Base-by-base conservation (phyloP, 2,113 vertebrate species). In the Corapipo altera region DNA sequence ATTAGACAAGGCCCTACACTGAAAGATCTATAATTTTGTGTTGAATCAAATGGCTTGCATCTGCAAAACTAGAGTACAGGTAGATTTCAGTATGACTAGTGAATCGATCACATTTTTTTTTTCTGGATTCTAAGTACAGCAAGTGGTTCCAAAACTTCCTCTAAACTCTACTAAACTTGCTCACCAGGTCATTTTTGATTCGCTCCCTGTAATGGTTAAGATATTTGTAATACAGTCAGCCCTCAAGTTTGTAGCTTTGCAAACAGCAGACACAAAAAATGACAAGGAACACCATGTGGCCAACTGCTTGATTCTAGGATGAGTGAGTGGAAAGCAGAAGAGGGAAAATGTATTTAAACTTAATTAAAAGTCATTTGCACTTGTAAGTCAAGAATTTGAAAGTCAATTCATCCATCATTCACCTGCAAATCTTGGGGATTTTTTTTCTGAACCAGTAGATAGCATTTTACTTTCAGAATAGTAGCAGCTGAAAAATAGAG, bases 361-460 rank as follows among this genome's bases (percentile, higher is more conserved):
- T 88, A 70, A 83, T 95, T 95, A 88, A 83, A 73, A 90, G 55
- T 52, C 7, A 77, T 89, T 91, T 95, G 64, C 80, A 87, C 58
- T 89, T 84, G 73, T 86, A 85, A 81, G 76, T 44, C 44, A 87
- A 61, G 22, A 64, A 75, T 93, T 81, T 88, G 24, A 72, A 90
- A 90, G 76, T 54, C 43, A 83, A 35, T 94, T 62, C 6, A 15
- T 28, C 49, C 52, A 18, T 48, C 49, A 87, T 58, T 89, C 71
- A 74, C 67, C 35, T 75, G 44, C 61, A 75, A 78, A 89, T 86
- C 48, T 55, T 66, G 46, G 26, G 49, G 19, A 43, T 44, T 80
- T 75, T 82, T 54, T n/a, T 81, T 91, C 61, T 76, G 61, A 93
- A 62, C 9, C 2, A 43, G 44, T 10, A 78, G 73, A 69, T 52